Base-by-base conservation (phyloP, 2,113 vertebrate genomes). In the Neolamprologus cancellatus region DNA sequence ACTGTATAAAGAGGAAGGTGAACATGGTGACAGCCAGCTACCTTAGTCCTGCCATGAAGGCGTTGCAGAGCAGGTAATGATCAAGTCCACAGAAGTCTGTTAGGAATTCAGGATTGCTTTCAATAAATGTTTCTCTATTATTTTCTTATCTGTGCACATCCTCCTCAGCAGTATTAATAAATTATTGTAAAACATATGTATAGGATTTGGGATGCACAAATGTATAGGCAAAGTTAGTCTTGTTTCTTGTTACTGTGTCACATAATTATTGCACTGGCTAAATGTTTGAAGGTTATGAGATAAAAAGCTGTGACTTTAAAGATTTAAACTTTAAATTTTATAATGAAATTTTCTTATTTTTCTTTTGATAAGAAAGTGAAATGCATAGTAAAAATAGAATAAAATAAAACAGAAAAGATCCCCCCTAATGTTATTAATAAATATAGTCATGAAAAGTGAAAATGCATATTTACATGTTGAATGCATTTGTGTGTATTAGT, bases 21-120 rank as follows among this genome's bases (percentile, higher is more conserved):
- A 98, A 99, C 95, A 93, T 99, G 96, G 90, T 99, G 93, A 99
- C 98, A 1, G 97, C 98, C 48, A 99, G 99, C 93, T 99, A 99
- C 90, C 93, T 97, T 91, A 97, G 97, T 84, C 98, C 98, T 8
- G 97, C 95, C 4, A 97, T 99, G 94, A 98, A 96, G 94, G 97
- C 97, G 52, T 96, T 99, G 81, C 96, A 98, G 87, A 96, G 97
- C 86, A 97, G 97, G 99, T 99, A 92, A 48, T 87, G 54, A n/a
- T 25, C 18, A 53, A 15, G 15, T 4, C 4, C 79, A 50, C 46
- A 28, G n/a, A 28, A n/a, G 23, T 17, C 69, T 66, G 59, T 66
- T 36, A 28, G 20, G 39, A 48, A 18, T 18, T 76, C 41, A 28
- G 69, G 4, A 46, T 25, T 44, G 14, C 39, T 74, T 74, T 74